Evolutionary conservation across 1,140 invertebrate species (phyloP), one percentile per base, ranked within the genome.

Genomic region (Anthonomus grandis): DNA sequence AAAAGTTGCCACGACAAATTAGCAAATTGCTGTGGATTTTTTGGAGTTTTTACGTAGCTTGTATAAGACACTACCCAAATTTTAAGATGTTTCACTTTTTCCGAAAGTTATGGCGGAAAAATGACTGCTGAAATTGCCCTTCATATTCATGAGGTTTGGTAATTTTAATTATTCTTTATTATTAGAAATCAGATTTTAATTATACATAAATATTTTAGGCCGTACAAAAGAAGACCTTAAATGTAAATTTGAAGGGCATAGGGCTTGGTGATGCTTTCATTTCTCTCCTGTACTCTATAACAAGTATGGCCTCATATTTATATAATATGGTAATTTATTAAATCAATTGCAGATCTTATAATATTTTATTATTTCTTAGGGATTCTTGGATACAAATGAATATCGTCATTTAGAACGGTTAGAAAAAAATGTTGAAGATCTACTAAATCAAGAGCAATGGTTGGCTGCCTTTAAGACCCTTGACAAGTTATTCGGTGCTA

Each of bases 51-150:
- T 93, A 63, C 78, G 76, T 67, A 75, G 76, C 2, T 86, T 93
- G 62, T 82, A 84, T 34, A 64, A 76, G 15, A 66, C 74, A 23
- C 67, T 85, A 59, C 81, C 86, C 0, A 77, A 86, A 60, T 90
- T 91, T 66, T 77, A 83, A 64, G 75, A 71, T 4, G 79, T 85
- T 2, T 86, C 89, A 90, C 94, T 38, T 87, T 87, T 57, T 86
- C 83, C 18, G 88, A 94, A 70, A 92, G 89, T 0, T 94, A 94
- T 73, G 91, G 91, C 12, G 91, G 90, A 0, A 95, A 95, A 77
- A 93, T 93, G 87, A 84, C 89, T 0, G 82, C 86, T 6, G 86
- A 90, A 62, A 90, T 94, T 66, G 86, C 80, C 2, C 22, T 55
- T 2, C 22, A 55, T 46, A 15, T 55, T 4, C 2, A 55, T 37